phyloP scores from a whole-genome alignment of 64 coral and sea anemone genomes.

The Anthopleura sola region DNA sequence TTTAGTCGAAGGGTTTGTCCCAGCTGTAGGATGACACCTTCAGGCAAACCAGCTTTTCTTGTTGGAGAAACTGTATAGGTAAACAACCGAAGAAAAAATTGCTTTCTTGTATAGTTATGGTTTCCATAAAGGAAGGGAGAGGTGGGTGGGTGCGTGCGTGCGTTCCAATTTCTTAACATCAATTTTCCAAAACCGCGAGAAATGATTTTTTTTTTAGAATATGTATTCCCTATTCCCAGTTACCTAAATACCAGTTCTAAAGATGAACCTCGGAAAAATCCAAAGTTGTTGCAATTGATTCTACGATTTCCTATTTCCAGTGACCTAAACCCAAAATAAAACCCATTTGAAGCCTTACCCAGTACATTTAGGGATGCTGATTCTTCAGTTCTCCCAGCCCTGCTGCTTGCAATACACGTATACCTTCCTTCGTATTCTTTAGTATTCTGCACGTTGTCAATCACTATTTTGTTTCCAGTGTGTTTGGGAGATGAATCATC shows the following conservation, averaged over 20 bases:
- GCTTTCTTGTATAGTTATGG: not conserved
- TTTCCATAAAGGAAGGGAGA: not conserved
- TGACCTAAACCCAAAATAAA: not conserved
- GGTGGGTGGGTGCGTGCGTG: no score
- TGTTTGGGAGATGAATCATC: not conserved
- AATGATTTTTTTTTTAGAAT: no score
- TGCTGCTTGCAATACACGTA: conserved; percentile 18
- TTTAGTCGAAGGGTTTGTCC: not conserved
- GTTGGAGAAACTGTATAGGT: not conserved
- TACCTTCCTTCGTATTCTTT: conserved; percentile 3
- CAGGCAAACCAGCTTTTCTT: not conserved
- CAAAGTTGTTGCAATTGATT: no score
- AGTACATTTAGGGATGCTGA: not conserved
- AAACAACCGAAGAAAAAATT: not conserved
- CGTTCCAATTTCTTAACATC: no score
- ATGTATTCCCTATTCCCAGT: no score
- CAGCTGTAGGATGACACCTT: not conserved
- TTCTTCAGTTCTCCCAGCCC: not conserved
- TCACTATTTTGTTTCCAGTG: not conserved
- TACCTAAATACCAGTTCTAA: no score
- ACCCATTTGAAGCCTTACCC: not conserved
- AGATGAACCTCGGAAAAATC: no score
- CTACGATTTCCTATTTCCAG: not conserved
- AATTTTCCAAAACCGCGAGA: no score
- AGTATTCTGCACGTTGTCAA: not conserved